Evolutionary conservation across 2,888 invertebrate species (phyloP), one percentile per base, ranked within the genome.

Genomic region (Eristalis tenax): DNA sequence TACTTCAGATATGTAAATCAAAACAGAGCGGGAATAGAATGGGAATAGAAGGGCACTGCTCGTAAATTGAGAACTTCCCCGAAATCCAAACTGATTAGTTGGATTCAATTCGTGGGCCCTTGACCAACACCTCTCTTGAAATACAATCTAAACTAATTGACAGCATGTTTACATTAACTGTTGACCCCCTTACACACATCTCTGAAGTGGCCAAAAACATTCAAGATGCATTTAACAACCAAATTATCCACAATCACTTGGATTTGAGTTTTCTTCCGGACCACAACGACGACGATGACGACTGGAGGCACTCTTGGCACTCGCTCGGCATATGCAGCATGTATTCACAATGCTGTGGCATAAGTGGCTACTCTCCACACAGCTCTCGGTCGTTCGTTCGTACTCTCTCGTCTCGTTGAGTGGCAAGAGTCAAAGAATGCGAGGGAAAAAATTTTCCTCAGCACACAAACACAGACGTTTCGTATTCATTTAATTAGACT

Each of bases 161-260:
- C 85, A 77, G 32, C 59, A 75, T 83, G 86, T 86, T 83, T 86
- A 79, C 83, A 86, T 86, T 86, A 78, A 74, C 83, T 86, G 78
- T 86, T 86, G 86, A 86, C 86, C 86, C 83, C 83, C 74, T 86
- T 86, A 68, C 63, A 77, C 65, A 70, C 56, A 78, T 76, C 69
- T 75, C 18, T 50, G 70, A 83, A 86, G 83, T 86, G 78, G 78
- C 61, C 86, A 74, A 43, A 78, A 86, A 78, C 38, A 86, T 83
- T 79, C 75, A 61, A 83, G 69, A 83, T 74, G 83, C 78, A 83
- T 35, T 81, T 74, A 86, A 86, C 82, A 66, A 66, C 74, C 86
- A 86, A 86, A 86, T 78, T 86, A 82, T 82, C 82, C 71, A 77
- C 82, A 78, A 75, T 75, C 86, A 83, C 77, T 86, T 86, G 65